Evolutionary conservation across 2,888 invertebrate species (phyloP), one percentile per base, ranked within the genome.

Genomic region (Xylota sylvarum): DNA sequence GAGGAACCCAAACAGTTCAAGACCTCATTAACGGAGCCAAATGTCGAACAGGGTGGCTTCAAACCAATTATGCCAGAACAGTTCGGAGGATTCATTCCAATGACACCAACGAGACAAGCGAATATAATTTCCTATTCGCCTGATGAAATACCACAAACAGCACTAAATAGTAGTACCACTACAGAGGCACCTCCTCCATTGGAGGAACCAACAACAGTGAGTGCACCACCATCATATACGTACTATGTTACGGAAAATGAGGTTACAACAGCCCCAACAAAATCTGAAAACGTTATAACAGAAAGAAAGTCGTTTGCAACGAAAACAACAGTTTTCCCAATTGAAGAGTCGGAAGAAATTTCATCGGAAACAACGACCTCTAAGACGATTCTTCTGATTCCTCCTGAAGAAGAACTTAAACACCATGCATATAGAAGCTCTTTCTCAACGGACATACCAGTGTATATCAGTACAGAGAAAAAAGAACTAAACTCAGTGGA

Each of bases 41-140:
- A 93, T 90, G 94, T 96, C 69, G 95, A 96, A 92, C 94, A 94
- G 19, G 96, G 96, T 14, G 97, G 97, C 1, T 97, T 97, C 90
- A 93, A 95, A 12, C 97, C 97, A 14, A 94, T 96, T 89, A 90
- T 96, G 17, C 96, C 97, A 0, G 95, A 95, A 46, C 94, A 94
- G 64, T 88, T 94, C 82, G 95, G 96, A 43, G 97, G 97, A 6
- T 97, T 97, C 89, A 94, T 94, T 90, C 97, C 97, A 0, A 95
- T 95, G 19, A 90, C 94, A 90, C 94, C 93, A 32, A 81, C n/a
- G n/a, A 73, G 35, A 30, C 69, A 80, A 19, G 50, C 50, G 1
- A 79, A 19, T 30, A 74, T 70, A 48, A 2, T 73, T 43, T n/a
- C 23, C 5, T 62, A 69, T 7, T 40, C 60, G 35, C 30, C 74